A percentile compares a stretch with the other conserved stretches of the same genome.
phyloP scores from a whole-genome alignment of 2,888 invertebrate genomes.

The Lithophane semibrunnea region DNA sequence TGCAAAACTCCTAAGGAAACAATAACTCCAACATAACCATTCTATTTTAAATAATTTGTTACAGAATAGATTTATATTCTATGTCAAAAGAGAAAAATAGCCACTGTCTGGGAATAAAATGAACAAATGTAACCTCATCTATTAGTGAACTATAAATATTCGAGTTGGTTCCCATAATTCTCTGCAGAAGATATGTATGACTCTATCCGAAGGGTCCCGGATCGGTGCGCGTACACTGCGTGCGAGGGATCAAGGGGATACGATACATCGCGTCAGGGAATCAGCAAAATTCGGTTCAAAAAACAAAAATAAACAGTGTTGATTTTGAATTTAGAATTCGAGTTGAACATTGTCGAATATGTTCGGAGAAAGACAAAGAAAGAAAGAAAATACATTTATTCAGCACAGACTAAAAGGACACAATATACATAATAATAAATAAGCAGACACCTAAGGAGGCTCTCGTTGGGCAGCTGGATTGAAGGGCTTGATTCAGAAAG shows the following conservation, averaged over 20 bases:
- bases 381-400: no score
- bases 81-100: conserved; percentile 68
- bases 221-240: conserved; percentile 63
- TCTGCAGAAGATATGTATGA: conserved; percentile 76
- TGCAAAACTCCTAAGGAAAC: conserved; percentile 38
- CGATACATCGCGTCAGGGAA: neutral
- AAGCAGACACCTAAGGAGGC: no score
- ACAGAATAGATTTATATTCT: conserved; percentile 67
- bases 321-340: neutral
- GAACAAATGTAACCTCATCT: conserved; percentile 66
- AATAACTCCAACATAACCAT: conserved; percentile 50
- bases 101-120: conserved; percentile 56
- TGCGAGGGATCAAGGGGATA: conserved; percentile 26
- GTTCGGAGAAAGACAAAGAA: no score
- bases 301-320: neutral
- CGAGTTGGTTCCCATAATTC: conserved; percentile 75
- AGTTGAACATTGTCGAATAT: neutral
- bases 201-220: conserved; percentile 70
- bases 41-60: conserved; percentile 58
- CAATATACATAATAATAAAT: no score
- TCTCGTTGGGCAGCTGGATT: no score
- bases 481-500: no score
- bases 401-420: no score
- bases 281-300: conserved; percentile 10
- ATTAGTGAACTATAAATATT: conserved; percentile 79